Evolutionary conservation across 2,797 vertebrate genomes (phyloP).

Genomic region (Pangasius djambal): DNA sequence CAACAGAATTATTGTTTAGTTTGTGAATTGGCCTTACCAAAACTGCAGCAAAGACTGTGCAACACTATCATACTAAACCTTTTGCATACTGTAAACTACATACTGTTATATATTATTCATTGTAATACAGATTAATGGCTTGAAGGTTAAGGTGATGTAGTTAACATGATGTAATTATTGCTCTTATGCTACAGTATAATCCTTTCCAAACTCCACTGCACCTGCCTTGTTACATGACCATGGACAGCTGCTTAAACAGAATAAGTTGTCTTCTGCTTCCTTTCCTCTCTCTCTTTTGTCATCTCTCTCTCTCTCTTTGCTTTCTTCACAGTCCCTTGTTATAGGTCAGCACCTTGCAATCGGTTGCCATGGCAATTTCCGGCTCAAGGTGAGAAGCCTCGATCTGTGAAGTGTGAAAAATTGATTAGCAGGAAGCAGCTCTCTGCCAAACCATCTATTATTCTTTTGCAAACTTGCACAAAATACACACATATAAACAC

Average conservation of each 20-base stretch:
- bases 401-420: constrained; percentile 82
- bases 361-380: constrained; percentile 90
- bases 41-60: constrained; percentile 9
- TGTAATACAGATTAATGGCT: constrained; percentile 42
- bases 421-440: constrained; percentile 54
- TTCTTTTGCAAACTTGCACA: constrained; percentile 23
- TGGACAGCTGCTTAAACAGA: constrained; percentile 23
- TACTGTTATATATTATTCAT: constrained; percentile 21
- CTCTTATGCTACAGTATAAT: constrained; percentile 34
- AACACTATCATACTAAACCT: neutral
- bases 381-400: constrained; percentile 91
- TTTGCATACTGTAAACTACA: constrained; percentile 18
- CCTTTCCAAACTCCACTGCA: constrained; percentile 7
- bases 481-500: neutral
- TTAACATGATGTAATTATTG: constrained; percentile 46
- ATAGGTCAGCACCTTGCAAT: constrained; percentile 90
- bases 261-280: constrained; percentile 30
- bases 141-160: constrained; percentile 24
- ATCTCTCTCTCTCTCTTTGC: neutral
- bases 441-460: constrained; percentile 43
- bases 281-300: constrained; percentile 38
- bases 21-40: neutral
- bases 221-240: neutral
- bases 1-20: neutral
- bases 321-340: constrained; percentile 93